Evolutionary conservation across 2,888 invertebrate species (phyloP).

Genomic region (Ennomos fuscantarius): DNA sequence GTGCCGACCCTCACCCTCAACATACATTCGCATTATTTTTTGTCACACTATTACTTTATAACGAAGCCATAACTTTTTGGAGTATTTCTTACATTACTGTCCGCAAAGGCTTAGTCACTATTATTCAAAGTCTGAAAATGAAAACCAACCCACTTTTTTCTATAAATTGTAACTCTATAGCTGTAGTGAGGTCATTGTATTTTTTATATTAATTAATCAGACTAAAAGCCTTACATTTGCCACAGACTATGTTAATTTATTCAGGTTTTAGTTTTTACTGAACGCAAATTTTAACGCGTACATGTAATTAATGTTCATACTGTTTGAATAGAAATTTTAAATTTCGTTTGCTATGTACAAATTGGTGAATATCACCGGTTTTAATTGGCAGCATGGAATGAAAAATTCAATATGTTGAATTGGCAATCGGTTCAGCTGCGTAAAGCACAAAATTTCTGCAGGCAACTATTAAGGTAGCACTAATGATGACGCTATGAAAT

Average conservation of each 20-base stretch:
- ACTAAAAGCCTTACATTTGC: slow-evolving; percentile 6
- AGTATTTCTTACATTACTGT: slow-evolving; percentile 13
- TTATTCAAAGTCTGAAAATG: slow-evolving; percentile 6
- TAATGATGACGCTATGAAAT: too few relatives aligned
- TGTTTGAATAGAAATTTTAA: slow-evolving; percentile 5
- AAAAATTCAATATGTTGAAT: slow-evolving; percentile 16
- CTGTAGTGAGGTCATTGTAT: slow-evolving; percentile 7
- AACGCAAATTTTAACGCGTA: slow-evolving; percentile 8
- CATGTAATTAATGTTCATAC: slow-evolving; percentile 2
- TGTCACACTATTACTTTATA: slow-evolving; percentile 49
- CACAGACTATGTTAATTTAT: slow-evolving; percentile 11
- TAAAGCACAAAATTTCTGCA: not conserved
- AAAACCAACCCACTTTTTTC: slow-evolving; percentile 10
- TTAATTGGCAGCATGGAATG: slow-evolving; percentile 19
- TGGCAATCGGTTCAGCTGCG: slow-evolving; percentile 8
- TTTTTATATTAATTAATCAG: slow-evolving; percentile 24
- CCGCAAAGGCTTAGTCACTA: slow-evolving; percentile 3
- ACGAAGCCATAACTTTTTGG: slow-evolving; percentile 30
- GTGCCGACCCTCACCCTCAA: slow-evolving; percentile 58
- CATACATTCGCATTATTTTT: slow-evolving; percentile 66
- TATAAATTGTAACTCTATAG: slow-evolving; percentile 8
- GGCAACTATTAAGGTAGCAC: too few relatives aligned
- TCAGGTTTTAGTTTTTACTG: slow-evolving; percentile 12
- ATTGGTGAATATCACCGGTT: slow-evolving; percentile 7
- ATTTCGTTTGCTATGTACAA: slow-evolving; percentile 7